phyloP scores from a whole-genome alignment of 2,113 vertebrate species.

The Ondatra zibethicus region DNA sequence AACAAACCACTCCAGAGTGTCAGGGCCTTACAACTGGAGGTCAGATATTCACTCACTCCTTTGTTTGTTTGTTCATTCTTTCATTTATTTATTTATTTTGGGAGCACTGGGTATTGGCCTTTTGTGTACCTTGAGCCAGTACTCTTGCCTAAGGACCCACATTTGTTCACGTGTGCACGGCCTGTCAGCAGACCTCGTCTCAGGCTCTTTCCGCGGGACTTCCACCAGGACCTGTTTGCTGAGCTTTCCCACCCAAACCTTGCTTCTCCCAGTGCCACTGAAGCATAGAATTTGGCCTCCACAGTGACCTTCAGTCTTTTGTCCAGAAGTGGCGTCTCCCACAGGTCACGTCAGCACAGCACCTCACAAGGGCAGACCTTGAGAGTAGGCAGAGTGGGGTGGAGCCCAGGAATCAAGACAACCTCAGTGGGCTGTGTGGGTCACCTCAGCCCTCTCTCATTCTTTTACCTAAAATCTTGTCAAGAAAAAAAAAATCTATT shows the following conservation, averaged over 20 bases:
- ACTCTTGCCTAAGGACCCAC: background rate
- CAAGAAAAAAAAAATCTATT: background rate
- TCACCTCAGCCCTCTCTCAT: background rate
- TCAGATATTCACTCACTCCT: background rate
- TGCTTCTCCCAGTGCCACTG: background rate
- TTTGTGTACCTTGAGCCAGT: background rate
- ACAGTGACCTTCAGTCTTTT: background rate
- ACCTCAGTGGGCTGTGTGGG: background rate
- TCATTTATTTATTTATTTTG: background rate
- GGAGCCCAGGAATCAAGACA: background rate
- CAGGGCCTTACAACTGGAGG: background rate
- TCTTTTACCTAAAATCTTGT: background rate
- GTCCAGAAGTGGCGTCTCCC: background rate
- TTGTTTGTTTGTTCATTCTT: too few relatives aligned
- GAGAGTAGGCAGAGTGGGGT: background rate
- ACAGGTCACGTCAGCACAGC: background rate
- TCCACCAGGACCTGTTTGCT: background rate
- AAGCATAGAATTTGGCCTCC: background rate
- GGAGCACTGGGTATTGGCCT: background rate
- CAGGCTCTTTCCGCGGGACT: too few relatives aligned
- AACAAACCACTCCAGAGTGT: background rate
- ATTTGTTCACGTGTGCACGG: background rate
- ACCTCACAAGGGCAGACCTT: background rate
- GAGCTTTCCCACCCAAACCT: background rate
- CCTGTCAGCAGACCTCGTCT: accelerated